Base-by-base conservation (phyloP, 2,113 vertebrate genomes). In the Poecilia latipinna region DNA sequence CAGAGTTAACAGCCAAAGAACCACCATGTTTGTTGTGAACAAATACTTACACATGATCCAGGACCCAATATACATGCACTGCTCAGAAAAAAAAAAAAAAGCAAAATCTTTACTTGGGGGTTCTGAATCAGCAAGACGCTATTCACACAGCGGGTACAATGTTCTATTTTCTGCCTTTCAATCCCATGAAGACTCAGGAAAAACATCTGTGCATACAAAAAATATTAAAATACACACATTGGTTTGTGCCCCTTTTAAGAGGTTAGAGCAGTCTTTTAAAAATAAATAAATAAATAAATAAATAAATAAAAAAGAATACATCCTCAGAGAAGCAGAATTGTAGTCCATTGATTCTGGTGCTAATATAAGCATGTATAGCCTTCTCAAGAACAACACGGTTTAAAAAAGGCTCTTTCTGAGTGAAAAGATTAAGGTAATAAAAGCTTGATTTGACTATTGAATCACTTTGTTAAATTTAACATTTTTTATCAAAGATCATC, bases 101-200 rank as follows among this genome's bases (percentile, higher is more conserved):
- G 35, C 68, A 83, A 63, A 78, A 82, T 83, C 70, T 88, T 82
- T 75, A 68, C 82, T 72, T 79, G 70, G 78, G 39, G 73, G 82
- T 77, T 71, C 90, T 90, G 88, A 91, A 83, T 91, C 90, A 91
- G 90, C 90, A 86, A 83, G 65, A 87, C 63, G 31, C 24, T 65
- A 74, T 70, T 84, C 72, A 54, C 44, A 68, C 63, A 72, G 86
- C 79, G 87, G 87, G 83, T 85, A 64, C 84, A 88, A 84, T 86
- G 72, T 88, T 84, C 74, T 89, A 67, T 85, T 82, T 88, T 84
- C 82, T 72, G 77, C 79, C 79, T 86, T 83, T 32, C 75, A 74
- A 26, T 69, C 69, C 28, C 77, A 66, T 79, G 70, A 83, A 42
- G 39, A 13, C 39, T 42, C 39, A 42, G 39, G 39, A 13, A 13